These are phyloP conservation scores for Odontomyia ornata DNA, from an alignment of 2,888 invertebrate genomes.

Conservation along the genomic window DNA sequence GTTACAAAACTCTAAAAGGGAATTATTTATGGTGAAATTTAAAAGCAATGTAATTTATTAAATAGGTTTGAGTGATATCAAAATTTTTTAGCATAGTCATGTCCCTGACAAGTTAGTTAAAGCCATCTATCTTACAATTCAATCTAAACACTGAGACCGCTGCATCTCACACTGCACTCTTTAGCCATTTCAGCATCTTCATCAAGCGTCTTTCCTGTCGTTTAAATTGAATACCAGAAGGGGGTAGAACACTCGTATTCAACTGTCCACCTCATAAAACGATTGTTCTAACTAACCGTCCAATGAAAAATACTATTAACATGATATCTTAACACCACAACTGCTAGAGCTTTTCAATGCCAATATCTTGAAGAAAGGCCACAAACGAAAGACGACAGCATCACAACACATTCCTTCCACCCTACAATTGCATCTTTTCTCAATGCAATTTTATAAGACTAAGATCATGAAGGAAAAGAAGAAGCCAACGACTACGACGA, in stretches of 20 bases:
- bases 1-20: too few relatives aligned
- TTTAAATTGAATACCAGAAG: conserved; percentile 1
- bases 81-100: too few relatives aligned
- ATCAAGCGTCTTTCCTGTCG: neutral
- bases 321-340: conserved; percentile 5
- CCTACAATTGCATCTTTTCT: neutral
- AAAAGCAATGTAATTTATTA: too few relatives aligned
- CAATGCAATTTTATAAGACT: too few relatives aligned
- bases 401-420: neutral
- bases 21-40: too few relatives aligned
- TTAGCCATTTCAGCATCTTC: too few relatives aligned
- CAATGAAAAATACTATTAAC: neutral
- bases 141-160: too few relatives aligned
- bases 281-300: neutral
- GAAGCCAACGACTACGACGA: neutral
- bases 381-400: neutral
- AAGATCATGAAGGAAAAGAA: too few relatives aligned
- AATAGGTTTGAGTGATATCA: too few relatives aligned
- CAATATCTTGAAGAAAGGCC: neutral
- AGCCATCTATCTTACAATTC: too few relatives aligned
- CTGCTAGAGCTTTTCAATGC: neutral
- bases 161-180: too few relatives aligned
- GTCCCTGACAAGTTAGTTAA: too few relatives aligned
- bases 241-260: neutral
- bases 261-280: neutral